Percentiles rank a stretch among this genome's conserved stretches.
Conservation (phyloP, 2,888 invertebrate species). For the Schizotus pectinicornis region DNA sequence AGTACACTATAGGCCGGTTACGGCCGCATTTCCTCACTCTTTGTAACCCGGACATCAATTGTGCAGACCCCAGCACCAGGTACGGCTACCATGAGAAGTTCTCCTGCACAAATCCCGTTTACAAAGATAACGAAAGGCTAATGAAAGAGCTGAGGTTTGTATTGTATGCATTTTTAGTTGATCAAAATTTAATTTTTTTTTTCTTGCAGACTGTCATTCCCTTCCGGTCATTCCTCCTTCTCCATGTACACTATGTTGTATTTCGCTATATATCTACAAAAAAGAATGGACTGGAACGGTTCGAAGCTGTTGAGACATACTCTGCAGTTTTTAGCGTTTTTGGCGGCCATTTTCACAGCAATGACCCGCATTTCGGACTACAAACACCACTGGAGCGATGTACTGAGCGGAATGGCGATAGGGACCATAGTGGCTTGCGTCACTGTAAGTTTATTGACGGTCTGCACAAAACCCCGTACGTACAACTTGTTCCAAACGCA, state of each 20-base stretch:
- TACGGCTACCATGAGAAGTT: slow-evolving; percentile 69
- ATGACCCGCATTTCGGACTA: slow-evolving; percentile 92
- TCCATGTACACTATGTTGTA: slow-evolving; percentile 87
- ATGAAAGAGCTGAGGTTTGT: slow-evolving; percentile 73
- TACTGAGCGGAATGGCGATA: slow-evolving; percentile 79
- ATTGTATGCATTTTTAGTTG: background rate
- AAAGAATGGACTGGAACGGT: slow-evolving; percentile 80
- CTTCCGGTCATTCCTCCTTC: slow-evolving; percentile 91
- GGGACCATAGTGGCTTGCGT: slow-evolving; percentile 73
- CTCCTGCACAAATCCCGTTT: slow-evolving; percentile 64
- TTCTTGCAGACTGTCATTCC: slow-evolving; percentile 76
- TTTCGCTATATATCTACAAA: slow-evolving; percentile 85
- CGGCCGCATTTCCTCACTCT: slow-evolving; percentile 94
- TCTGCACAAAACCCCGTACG: no score
- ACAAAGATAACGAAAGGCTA: slow-evolving; percentile 56
- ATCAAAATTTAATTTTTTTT: slow-evolving; percentile 16
- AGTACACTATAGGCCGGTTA: slow-evolving; percentile 90
- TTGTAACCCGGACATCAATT: slow-evolving; percentile 79
- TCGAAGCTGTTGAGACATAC: slow-evolving; percentile 82
- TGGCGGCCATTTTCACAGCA: slow-evolving; percentile 86
- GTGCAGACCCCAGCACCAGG: slow-evolving; percentile 56
- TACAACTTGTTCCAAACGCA: no score
- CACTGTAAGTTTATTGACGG: slow-evolving; percentile 65
- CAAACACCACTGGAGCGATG: slow-evolving; percentile 99
- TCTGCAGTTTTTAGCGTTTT: slow-evolving; percentile 81